Evolutionary conservation across 2,888 invertebrate species (phyloP).

Genomic region (Caenorhabditis virilis): DNA sequence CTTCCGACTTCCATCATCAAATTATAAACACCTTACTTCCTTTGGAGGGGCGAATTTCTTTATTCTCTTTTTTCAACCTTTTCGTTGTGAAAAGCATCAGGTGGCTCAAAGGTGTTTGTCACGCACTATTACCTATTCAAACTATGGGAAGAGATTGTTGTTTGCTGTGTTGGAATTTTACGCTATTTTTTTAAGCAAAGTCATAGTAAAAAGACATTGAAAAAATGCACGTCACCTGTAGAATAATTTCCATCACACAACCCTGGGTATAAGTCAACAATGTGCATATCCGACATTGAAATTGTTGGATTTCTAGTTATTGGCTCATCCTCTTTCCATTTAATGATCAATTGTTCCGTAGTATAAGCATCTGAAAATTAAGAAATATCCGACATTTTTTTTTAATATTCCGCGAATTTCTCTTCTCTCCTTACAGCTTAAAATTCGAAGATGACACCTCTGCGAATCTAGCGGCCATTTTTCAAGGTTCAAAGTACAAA

Average conservation of each 20-base stretch:
- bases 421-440: constrained; percentile 64
- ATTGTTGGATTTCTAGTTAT: constrained; percentile 66
- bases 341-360: constrained; percentile 62
- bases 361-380: constrained; percentile 66
- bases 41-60: too few relatives aligned
- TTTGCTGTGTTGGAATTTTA: too few relatives aligned
- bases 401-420: too few relatives aligned
- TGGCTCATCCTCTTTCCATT: constrained; percentile 62
- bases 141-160: too few relatives aligned
- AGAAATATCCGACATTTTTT: not conserved
- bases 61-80: constrained; percentile 7
- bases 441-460: constrained; percentile 64
- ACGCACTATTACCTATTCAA: constrained; percentile 39
- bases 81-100: constrained; percentile 12
- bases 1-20: too few relatives aligned
- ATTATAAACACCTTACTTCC: too few relatives aligned
- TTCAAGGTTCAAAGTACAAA: constrained; percentile 66
- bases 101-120: constrained; percentile 21
- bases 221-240: constrained; percentile 49
- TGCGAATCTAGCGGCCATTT: constrained; percentile 67
- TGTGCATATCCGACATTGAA: constrained; percentile 68
- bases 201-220: too few relatives aligned
- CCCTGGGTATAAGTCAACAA: constrained; percentile 61
- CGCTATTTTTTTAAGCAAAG: too few relatives aligned
- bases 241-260: constrained; percentile 66